Evolutionary conservation across 2,113 vertebrate species (phyloP).

Genomic region (Pampusana beccarii): DNA sequence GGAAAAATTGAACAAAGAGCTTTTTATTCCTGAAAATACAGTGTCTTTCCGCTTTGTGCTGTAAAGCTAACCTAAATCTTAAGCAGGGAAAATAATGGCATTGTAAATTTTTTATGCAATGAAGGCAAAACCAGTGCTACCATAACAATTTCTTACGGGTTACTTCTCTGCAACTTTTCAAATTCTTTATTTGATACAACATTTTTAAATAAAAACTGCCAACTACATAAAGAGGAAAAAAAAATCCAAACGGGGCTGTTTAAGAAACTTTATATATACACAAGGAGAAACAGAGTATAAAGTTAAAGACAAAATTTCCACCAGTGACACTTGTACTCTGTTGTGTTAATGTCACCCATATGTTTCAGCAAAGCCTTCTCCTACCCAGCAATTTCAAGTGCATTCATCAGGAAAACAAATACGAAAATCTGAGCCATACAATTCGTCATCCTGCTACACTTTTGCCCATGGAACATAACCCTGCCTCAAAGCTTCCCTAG

Average conservation of each 20-base stretch:
- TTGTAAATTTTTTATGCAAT: background rate
- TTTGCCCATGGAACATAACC: background rate
- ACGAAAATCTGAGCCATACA: background rate
- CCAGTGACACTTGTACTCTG: background rate
- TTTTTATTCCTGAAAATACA: background rate
- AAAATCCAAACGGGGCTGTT: rapidly evolving
- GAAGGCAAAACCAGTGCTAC: background rate
- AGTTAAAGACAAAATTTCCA: background rate
- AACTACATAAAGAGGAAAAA: background rate
- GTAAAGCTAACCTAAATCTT: background rate
- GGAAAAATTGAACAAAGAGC: background rate
- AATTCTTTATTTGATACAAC: background rate
- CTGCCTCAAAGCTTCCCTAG: background rate
- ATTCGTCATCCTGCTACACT: background rate
- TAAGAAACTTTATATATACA: background rate
- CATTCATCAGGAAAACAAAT: background rate
- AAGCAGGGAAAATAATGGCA: background rate
- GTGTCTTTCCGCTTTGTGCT: background rate
- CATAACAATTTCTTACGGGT: background rate
- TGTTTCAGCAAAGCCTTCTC: background rate
- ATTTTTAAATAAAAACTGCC: background rate
- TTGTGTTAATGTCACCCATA: background rate
- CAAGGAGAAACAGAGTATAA: background rate
- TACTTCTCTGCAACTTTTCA: background rate
- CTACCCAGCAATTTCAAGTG: background rate